These are phyloP conservation scores for Pomatorhinus ruficollis DNA, from an alignment of 2,113 vertebrate species.

Conservation along the genomic window DNA sequence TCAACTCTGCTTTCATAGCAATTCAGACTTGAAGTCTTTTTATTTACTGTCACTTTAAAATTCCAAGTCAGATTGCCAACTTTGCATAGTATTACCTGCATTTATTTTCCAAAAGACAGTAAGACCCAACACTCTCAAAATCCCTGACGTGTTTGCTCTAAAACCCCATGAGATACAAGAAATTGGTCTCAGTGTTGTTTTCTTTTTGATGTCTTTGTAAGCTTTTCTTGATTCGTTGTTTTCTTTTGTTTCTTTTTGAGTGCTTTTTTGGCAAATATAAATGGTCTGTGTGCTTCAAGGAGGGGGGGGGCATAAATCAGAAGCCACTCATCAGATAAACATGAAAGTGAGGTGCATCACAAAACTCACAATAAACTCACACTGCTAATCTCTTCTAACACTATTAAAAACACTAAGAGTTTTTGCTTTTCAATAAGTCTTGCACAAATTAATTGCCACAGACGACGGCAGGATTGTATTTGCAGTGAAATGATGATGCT, in stretches of 20 bases:
- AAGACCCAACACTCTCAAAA: background rate
- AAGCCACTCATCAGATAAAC: background rate
- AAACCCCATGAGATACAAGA: background rate
- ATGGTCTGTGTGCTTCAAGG: background rate
- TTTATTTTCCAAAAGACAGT: background rate
- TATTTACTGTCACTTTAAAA: background rate
- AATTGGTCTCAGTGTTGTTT: background rate
- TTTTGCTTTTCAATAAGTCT: background rate
- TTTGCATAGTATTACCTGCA: background rate
- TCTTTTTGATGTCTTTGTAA: background rate
- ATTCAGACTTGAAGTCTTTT: background rate
- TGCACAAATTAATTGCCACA: background rate
- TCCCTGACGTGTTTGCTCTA: background rate
- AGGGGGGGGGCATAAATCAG: background rate
- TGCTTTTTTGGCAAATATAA: background rate
- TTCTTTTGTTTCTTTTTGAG: background rate
- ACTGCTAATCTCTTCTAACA: constrained; percentile 60
- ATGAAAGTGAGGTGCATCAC: background rate
- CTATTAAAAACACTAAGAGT: constrained; percentile 25
- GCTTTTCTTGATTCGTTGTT: background rate
- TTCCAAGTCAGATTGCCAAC: background rate
- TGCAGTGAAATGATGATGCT: background rate
- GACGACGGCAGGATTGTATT: background rate
- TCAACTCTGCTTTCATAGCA: background rate
- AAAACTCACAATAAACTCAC: constrained; percentile 50